A percentile compares a stretch with the other conserved stretches of the same genome.
Conservation (phyloP, 2,797 vertebrate genomes). For the Bucorvus abyssinicus region DNA sequence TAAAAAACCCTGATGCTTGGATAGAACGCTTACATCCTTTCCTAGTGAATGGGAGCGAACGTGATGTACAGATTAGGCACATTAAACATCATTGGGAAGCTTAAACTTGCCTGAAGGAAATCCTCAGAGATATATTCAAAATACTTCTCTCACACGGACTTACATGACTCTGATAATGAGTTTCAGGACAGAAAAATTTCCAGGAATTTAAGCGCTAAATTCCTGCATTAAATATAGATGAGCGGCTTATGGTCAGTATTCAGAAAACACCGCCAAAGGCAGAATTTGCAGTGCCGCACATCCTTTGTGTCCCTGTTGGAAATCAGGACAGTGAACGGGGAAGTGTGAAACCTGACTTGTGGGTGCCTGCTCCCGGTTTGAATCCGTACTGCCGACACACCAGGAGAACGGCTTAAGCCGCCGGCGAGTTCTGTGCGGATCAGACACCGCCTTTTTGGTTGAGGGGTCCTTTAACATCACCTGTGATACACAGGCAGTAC, state of each 20-base stretch:
- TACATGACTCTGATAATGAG: background rate
- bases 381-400: background rate
- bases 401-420: background rate
- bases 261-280: background rate
- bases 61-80: background rate
- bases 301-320: background rate
- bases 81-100: background rate
- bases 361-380: background rate
- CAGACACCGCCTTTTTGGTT: background rate
- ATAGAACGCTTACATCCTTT: background rate
- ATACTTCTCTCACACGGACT: background rate
- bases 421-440: background rate
- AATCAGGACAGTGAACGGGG: background rate
- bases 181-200: background rate
- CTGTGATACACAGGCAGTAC: background rate
- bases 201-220: background rate
- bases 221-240: background rate
- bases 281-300: background rate
- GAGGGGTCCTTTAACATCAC: background rate
- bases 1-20: background rate
- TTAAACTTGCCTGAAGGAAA: background rate
- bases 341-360: background rate
- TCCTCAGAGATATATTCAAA: background rate
- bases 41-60: background rate
- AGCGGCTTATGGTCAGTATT: background rate